Percentiles rank a stretch among this genome's conserved stretches.
Evolutionary conservation across 1,140 invertebrate species (phyloP).

Genomic region (Tetragnatha versicolor): DNA sequence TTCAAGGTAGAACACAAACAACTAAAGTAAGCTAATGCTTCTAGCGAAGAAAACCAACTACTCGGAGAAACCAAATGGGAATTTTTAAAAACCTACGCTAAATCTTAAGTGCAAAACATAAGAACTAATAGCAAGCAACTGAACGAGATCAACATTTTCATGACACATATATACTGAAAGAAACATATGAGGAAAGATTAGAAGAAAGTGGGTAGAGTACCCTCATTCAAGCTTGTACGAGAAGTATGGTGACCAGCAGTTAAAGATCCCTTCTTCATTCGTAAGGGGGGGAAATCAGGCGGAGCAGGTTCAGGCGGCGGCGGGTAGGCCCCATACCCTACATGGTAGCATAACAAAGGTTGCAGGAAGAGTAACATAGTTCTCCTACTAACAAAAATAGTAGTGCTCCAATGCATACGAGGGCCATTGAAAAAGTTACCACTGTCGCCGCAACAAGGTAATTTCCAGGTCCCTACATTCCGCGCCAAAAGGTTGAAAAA

Average conservation of each 20-base stretch:
- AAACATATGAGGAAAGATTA: slow-evolving; percentile 7
- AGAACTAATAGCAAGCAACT: not conserved
- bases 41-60: not conserved
- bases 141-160: not conserved
- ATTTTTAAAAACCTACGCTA: not conserved
- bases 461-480: too few relatives aligned
- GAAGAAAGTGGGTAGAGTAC: slow-evolving; percentile 54
- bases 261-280: slow-evolving; percentile 65
- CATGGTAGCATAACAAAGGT: slow-evolving; percentile 50
- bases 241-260: slow-evolving; percentile 67
- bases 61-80: too few relatives aligned
- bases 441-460: too few relatives aligned
- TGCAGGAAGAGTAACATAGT: slow-evolving; percentile 36
- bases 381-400: too few relatives aligned
- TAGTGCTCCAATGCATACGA: too few relatives aligned
- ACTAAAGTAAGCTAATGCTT: not conserved
- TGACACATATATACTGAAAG: slow-evolving; percentile 26
- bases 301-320: slow-evolving; percentile 82
- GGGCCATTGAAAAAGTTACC: too few relatives aligned
- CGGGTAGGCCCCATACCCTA: slow-evolving; percentile 82
- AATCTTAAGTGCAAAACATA: not conserved
- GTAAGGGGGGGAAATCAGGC: slow-evolving; percentile 71
- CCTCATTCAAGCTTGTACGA: slow-evolving; percentile 71
- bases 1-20: too few relatives aligned
- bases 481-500: too few relatives aligned